Conservation (phyloP, 2,113 vertebrate species). For the Macheiramphus alcinus region DNA sequence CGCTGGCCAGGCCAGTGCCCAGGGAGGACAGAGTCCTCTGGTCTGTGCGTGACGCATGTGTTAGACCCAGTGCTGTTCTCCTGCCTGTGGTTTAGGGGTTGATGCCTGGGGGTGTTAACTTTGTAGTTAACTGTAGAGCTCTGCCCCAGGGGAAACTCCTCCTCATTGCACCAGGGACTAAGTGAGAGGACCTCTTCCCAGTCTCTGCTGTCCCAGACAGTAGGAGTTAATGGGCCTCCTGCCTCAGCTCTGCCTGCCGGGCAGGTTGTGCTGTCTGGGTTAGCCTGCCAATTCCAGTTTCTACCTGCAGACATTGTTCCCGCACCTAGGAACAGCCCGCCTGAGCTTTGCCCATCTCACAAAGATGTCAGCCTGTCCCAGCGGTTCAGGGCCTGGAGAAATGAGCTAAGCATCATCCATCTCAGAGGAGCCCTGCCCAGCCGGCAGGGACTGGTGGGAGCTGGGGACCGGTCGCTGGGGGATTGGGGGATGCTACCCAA, state of each 20-base stretch:
- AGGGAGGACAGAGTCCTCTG: neutral
- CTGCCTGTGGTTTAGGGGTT: neutral
- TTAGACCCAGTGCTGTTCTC: neutral
- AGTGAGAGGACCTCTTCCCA: neutral
- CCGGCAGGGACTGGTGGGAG: fast-evolving
- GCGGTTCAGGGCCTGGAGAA: neutral
- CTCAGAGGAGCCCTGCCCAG: neutral
- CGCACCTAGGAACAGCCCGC: neutral
- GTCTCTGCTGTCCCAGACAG: neutral
- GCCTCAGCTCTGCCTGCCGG: neutral
- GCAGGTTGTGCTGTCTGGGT: neutral
- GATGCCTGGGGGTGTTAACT: neutral
- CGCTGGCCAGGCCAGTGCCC: fast-evolving
- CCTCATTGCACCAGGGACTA: neutral
- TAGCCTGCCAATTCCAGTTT: neutral
- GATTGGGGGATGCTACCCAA: neutral
- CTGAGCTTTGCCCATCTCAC: neutral
- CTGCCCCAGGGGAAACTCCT: neutral
- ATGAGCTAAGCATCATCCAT: neutral
- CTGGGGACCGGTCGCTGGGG: neutral
- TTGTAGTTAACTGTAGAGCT: neutral
- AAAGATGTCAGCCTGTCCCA: neutral
- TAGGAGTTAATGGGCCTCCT: neutral
- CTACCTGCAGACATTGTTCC: neutral
- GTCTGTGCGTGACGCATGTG: fast-evolving